Percentiles rank a stretch among this genome's conserved stretches.
These are phyloP conservation scores for Bombus turneri DNA, from an alignment of 1,140 invertebrate genomes.

Conservation along the genomic window DNA sequence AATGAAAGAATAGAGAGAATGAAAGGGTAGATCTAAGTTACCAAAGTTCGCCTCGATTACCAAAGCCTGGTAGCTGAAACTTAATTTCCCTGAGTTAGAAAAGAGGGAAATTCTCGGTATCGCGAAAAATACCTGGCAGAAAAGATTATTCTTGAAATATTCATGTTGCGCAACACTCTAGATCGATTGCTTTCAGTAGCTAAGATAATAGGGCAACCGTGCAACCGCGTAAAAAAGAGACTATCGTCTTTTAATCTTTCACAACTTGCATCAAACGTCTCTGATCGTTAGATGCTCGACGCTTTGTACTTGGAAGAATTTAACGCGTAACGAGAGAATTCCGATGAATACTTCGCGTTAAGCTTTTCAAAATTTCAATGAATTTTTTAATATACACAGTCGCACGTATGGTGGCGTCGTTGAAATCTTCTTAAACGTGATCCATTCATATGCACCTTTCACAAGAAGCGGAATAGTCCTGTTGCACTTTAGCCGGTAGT, in stretches of 20 bases:
- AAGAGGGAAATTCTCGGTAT: background rate
- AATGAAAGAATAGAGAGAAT: background rate
- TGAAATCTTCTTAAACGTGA: slow-evolving; percentile 23
- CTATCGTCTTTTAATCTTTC: slow-evolving; percentile 21
- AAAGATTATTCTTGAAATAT: slow-evolving; percentile 18
- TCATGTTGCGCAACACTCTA: background rate
- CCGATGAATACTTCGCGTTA: too few species aligned
- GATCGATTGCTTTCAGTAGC: background rate
- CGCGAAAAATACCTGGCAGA: background rate
- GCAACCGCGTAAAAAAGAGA: background rate
- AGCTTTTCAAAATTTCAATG: background rate
- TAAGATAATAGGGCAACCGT: background rate
- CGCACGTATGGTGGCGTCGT: background rate
- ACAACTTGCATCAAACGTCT: background rate
- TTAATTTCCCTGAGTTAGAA: background rate
- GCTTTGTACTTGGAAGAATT: background rate
- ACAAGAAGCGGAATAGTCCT: background rate
- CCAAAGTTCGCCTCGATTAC: slow-evolving; percentile 12
- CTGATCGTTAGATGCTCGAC: slow-evolving; percentile 13
- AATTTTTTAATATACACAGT: background rate
- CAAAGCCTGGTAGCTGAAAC: background rate
- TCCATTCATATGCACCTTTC: background rate
- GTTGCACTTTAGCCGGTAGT: background rate
- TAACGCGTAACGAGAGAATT: background rate
- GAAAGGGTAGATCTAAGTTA: background rate